Base-by-base conservation (phyloP, 2,113 vertebrate species). In the Eleginops maclovinus region DNA sequence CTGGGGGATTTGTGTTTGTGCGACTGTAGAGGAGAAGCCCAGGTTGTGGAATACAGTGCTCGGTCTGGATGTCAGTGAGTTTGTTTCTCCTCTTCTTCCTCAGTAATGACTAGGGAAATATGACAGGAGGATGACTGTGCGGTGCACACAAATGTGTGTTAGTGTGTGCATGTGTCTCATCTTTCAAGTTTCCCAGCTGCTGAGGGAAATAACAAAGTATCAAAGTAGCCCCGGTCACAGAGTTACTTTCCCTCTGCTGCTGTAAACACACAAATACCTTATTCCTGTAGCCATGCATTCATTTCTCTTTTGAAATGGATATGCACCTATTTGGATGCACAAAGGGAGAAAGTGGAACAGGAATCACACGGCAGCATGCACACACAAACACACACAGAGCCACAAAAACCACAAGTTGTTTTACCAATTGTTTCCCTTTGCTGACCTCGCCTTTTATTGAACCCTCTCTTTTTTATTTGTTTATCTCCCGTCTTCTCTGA, bases 281-380 rank as follows among this genome's bases (percentile, higher is more conserved):
- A 73, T 77, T 78, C 50, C 71, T 10, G 16, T 72, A 60, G 60
- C 53, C 4, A 19, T 44, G 84, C 73, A 63, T 88, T 79, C 28
- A 24, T 75, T 67, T 58, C 47, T 68, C 89, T 93, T 36, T 93
- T 93, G 82, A 93, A 90, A 89, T 90, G 88, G 85, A 89, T 88
- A 89, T 88, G 81, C 13, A 8, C 46, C 47, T 44, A 74, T 89
- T 90, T 79, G 72, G 66, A 87, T 82, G 10, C 59, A 78, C 79
- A 68, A 2, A 4, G 68, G 44, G 40, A 73, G 66, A 84, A 64
- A 77, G 56, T 46, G 54, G 62, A 82, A 58, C 16, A 0, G 44
- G 24, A 72, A 8, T 2, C 43, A 36, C 54, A 68, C 24, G 75
- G 36, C n/a, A 14, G 36, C n/a, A 17, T n/a, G 28, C 28, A 46